phyloP scores from a whole-genome alignment of 1,140 invertebrate genomes.

The Leptopilina boulardi region DNA sequence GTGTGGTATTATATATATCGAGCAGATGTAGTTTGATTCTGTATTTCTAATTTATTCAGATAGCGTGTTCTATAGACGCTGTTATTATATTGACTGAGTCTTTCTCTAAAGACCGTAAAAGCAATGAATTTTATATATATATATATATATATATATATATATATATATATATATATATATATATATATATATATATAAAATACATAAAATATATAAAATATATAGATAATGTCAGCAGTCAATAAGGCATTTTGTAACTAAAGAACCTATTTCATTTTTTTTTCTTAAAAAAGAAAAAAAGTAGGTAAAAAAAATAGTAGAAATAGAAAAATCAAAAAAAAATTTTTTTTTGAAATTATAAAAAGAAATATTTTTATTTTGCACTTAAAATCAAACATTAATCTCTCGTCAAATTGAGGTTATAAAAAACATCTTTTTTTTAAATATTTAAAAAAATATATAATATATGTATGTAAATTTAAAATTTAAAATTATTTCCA shows the following conservation, averaged over 20 bases:
- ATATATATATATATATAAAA: background rate
- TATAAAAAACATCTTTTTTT: too few species aligned
- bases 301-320: background rate
- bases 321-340: background rate
- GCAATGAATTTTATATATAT: too few species aligned
- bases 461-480: too few species aligned
- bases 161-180: too few species aligned
- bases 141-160: too few species aligned
- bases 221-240: background rate
- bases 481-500: too few species aligned
- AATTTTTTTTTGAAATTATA: too few species aligned
- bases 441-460: too few species aligned
- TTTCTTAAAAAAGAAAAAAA: background rate
- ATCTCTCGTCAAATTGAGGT: too few species aligned
- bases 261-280: background rate
- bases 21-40: constrained; percentile 22
- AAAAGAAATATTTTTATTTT: too few species aligned
- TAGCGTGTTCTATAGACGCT: constrained; percentile 20
- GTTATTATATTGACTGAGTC: constrained; percentile 24
- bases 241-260: background rate
- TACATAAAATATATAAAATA: background rate
- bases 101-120: constrained; percentile 26
- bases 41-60: constrained; percentile 26
- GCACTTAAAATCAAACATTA: too few species aligned
- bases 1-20: constrained; percentile 12